Conservation (phyloP, 2,113 vertebrate genomes). For the Tragelaphus imberbis region DNA sequence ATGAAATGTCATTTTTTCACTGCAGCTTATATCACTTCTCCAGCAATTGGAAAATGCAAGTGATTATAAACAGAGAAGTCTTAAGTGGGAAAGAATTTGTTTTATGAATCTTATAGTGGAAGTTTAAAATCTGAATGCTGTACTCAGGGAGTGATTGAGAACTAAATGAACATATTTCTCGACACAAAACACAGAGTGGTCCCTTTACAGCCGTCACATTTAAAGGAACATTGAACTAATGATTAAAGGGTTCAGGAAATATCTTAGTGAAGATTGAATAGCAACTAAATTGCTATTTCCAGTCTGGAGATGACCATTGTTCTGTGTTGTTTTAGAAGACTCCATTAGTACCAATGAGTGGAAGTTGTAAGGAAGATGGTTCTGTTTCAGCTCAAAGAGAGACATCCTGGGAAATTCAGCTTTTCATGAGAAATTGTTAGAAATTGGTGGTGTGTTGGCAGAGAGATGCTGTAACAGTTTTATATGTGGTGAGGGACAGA, state of each 20-base stretch:
- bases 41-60: conserved; percentile 32
- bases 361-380: background rate
- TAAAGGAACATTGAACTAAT: conserved; percentile 60
- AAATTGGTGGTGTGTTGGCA: background rate
- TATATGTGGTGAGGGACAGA: background rate
- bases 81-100: conserved; percentile 54
- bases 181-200: conserved; percentile 1
- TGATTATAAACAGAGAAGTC: conserved; percentile 55
- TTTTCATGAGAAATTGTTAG: background rate
- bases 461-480: background rate
- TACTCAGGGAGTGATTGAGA: conserved; percentile 32
- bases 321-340: conserved; percentile 30
- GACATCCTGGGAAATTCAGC: background rate
- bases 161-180: conserved; percentile 39
- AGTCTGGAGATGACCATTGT: background rate
- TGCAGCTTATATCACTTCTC: conserved; percentile 42
- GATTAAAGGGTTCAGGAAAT: conserved; percentile 43
- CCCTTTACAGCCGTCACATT: conserved; percentile 34
- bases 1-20: conserved; percentile 40
- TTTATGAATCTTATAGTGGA: conserved; percentile 43
- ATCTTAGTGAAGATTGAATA: conserved; percentile 1
- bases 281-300: conserved; percentile 29
- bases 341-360: background rate
- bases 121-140: conserved; percentile 45
- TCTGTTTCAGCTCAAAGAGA: background rate